phyloP scores from a whole-genome alignment of 1,140 invertebrate species.

The Zaprionus gabonicus region DNA sequence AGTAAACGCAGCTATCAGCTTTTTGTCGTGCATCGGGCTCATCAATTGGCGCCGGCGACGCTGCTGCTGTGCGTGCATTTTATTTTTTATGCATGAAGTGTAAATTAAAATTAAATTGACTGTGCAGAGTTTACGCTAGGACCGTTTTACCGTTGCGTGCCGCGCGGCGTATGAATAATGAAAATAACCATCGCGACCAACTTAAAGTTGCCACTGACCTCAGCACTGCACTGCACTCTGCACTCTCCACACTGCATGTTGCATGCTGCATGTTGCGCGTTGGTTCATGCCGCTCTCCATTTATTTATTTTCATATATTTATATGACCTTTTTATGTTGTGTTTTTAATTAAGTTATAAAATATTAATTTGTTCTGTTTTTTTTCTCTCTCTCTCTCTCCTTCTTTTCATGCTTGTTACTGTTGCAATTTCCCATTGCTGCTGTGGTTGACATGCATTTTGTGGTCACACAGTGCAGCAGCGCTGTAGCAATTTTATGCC shows the following conservation, averaged over 20 bases:
- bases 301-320: conserved; percentile 56
- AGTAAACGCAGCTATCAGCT: conserved; percentile 30
- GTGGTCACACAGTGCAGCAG: conserved; percentile 53
- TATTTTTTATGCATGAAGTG: conserved; percentile 76
- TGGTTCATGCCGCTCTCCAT: conserved; percentile 29
- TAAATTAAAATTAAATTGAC: conserved; percentile 79
- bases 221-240: conserved; percentile 46
- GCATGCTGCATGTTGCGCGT: conserved; percentile 36
- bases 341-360: conserved; percentile 80
- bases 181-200: conserved; percentile 52
- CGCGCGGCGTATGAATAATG: conserved; percentile 69
- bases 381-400: conserved; percentile 17
- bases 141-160: conserved; percentile 38
- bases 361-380: conserved; percentile 70
- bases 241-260: neutral
- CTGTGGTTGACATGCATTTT: conserved; percentile 74
- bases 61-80: conserved; percentile 54
- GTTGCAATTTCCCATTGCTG: conserved; percentile 15
- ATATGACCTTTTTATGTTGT: conserved; percentile 56
- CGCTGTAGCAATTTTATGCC: conserved; percentile 24
- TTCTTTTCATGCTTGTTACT: conserved; percentile 27
- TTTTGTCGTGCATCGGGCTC: conserved; percentile 46
- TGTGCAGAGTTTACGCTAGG: conserved; percentile 64
- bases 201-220: conserved; percentile 64
- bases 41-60: conserved; percentile 56